Evolutionary conservation across 2,797 vertebrate genomes (phyloP).

Genomic region (Microhierax caerulescens): DNA sequence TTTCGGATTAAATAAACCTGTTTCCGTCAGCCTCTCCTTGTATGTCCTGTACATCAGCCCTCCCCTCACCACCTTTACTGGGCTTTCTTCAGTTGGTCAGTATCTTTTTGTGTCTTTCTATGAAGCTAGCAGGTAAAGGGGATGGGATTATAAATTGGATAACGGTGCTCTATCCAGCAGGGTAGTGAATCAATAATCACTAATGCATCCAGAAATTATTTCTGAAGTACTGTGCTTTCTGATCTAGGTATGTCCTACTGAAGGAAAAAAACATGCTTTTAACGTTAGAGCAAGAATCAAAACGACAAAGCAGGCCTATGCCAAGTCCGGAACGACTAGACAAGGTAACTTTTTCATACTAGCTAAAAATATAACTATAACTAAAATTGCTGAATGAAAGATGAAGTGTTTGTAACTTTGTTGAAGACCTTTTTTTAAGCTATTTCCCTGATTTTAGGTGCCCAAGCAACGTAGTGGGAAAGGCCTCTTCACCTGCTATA

Average conservation of each 20-base stretch:
- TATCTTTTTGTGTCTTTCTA: background rate
- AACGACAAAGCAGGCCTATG: constrained; percentile 84
- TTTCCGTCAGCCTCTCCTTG: background rate
- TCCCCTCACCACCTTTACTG: background rate
- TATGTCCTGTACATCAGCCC: background rate
- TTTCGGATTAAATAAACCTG: background rate
- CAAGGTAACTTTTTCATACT: constrained; percentile 80
- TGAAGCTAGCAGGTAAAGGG: background rate
- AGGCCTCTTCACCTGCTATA: background rate
- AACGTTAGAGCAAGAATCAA: constrained; percentile 90
- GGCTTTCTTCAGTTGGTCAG: background rate
- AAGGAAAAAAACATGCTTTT: constrained; percentile 97
- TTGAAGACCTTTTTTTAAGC: background rate
- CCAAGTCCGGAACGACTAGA: constrained; percentile 91
- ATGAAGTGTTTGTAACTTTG: background rate
- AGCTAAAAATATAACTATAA: background rate
- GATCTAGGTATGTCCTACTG: constrained; percentile 91
- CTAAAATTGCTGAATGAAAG: background rate
- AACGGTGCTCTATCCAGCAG: background rate
- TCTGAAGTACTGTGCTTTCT: constrained; percentile 21
- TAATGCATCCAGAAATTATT: background rate
- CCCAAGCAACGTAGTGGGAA: background rate
- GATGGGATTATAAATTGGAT: background rate
- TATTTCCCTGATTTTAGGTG: background rate
- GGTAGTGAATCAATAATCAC: background rate